Base-by-base conservation (phyloP, 2,888 invertebrate species). In the Chydorus sphaericus region DNA sequence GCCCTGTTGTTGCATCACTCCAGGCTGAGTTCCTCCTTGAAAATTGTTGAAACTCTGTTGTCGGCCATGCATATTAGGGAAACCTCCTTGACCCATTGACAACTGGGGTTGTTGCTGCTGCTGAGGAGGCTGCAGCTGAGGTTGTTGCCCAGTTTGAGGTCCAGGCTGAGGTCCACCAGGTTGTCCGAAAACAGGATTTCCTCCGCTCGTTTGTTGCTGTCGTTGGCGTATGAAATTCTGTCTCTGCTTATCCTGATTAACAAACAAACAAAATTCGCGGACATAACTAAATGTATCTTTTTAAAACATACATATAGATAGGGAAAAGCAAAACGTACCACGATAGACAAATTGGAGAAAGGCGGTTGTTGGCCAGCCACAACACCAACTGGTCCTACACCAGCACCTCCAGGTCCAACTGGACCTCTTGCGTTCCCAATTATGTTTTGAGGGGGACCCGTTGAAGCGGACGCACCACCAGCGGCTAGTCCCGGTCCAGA, bases 101-200 rank as follows among this genome's bases (percentile, higher is more conserved):
- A n/a, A n/a, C n/a, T 86, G 85, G 1, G 84, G 82, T 8, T 83
- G 85, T 1, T 84, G 82, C 8, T 83, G 85, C 78, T 0, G 50
- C 50, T 52, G 52, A 8, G 52, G 3, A 3, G 33, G 52, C 5
- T 31, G 52, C 6, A 37, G 16, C n/a, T 31, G 23, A 3, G 39
- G 29, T 59, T 62, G 58, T 64, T 64, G 8, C 76, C 78, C 68
- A 81, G 82, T 63, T 71, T 74, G 73, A n/a, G n/a, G n/a, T n/a
- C n/a, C n/a, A n/a, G n/a, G n/a, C 38, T 51, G 54, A 29, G 59
- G 53, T 20, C 58, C 59, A n/a, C n/a, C n/a, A 54, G 23, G 51
- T 28, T 23, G 36, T n/a, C 55, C 54, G 16, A 37, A 50, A 7
- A 60, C 57, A 18, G 53, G 55, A 11, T 29, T 44, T 14, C 44